Evolutionary conservation across 1,140 invertebrate genomes (phyloP), one percentile per base, ranked within the genome.

Genomic region (Brachionus paranguensis): DNA sequence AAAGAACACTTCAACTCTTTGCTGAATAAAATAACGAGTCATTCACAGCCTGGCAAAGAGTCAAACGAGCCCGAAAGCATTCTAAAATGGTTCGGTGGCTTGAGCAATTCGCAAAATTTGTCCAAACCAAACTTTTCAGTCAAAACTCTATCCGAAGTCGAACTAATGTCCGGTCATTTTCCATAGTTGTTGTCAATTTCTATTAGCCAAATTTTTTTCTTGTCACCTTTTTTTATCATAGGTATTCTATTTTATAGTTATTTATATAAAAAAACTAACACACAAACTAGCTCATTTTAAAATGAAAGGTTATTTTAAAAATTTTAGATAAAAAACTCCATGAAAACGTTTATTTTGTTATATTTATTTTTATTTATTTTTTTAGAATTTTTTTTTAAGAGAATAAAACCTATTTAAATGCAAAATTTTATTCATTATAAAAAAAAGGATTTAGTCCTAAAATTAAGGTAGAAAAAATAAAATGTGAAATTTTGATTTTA

Each of bases 111-210:
- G 50, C 72, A 76, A 76, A 45, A 29, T 27, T 47, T 50, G 24
- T 10, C 43, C 20, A 76, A 76, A n/a, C 72, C 41, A 29, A 76
- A 76, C n/a, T 76, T 76, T 50, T 76, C 72, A 0, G 72, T 47
- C 43, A 76, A 37, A 76, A 76, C 72, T 37, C 47, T 76, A 14
- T 50, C 72, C 27, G 72, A 76, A 76, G 50, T 76, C 47, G 72
- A 76, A 76, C 47, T 76, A 24, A 76, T 76, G 72, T 76, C 72
- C n/a, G 72, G 72, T 76, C 72, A 76, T 76, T 76, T 76, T 50
- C 72, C 72, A 76, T 76, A 76, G n/a, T 33, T 64, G 33, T 24
- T 20, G 37, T 43, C n/a, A 43, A 45, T 43, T 20, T 74, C 5
- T 43, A 43, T 43, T 74, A 74, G 33, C 10, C 37, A 43, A 43